A percentile compares a stretch with the other conserved stretches of the same genome.
phyloP scores from a whole-genome alignment of 2,797 vertebrate species.

The Falco cherrug region DNA sequence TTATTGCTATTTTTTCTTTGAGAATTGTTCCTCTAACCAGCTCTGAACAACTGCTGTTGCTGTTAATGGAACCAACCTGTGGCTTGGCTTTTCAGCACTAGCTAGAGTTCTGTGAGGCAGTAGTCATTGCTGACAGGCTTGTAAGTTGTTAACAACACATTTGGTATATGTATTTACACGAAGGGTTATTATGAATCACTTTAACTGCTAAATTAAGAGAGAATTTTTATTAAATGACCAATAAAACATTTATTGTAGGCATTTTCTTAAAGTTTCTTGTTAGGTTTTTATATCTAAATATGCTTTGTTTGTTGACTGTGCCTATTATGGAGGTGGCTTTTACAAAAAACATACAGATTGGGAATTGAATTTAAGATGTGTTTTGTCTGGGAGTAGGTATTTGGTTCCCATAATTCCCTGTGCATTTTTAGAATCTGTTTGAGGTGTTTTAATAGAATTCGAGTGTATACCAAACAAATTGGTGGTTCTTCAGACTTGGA shows the following conservation, averaged over 20 bases:
- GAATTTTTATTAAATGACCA: background rate
- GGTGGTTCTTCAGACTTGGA: background rate
- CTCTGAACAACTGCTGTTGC: background rate
- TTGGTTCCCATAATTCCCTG: background rate
- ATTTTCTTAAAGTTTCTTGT: background rate
- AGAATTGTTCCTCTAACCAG: background rate
- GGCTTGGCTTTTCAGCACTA: background rate
- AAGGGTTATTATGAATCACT: background rate
- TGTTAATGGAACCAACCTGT: background rate
- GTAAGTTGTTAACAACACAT: background rate
- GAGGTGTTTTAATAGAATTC: background rate
- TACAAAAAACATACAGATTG: background rate
- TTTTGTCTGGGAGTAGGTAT: background rate
- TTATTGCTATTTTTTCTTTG: background rate
- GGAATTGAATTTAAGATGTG: background rate
- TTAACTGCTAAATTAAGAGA: background rate
- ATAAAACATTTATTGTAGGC: background rate
- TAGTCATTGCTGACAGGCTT: background rate
- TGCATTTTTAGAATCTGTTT: background rate
- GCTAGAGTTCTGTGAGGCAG: background rate
- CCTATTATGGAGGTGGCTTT: background rate
- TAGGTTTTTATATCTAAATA: background rate
- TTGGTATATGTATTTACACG: background rate
- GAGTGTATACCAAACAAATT: background rate
- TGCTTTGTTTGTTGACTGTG: background rate